phyloP scores from a whole-genome alignment of 2,797 vertebrate species.

The Gouania willdenowi region DNA sequence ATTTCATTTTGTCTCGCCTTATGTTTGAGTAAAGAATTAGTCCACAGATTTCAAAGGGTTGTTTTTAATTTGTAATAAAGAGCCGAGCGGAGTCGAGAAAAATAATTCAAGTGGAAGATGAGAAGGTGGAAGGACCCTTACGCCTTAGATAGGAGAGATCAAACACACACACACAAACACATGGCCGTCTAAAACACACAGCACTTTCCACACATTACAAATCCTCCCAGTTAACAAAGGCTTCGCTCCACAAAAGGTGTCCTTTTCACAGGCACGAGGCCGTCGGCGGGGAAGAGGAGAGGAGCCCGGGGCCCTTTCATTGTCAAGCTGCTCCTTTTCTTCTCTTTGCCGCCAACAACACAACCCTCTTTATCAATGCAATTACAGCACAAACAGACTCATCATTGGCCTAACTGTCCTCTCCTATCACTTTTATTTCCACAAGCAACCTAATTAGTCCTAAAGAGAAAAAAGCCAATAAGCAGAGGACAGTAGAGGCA shows the following conservation, averaged over 20 bases:
- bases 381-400: slow-evolving; percentile 77
- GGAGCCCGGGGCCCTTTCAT: slow-evolving; percentile 43
- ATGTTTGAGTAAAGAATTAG: slow-evolving; percentile 1
- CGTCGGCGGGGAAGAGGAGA: slow-evolving; percentile 24
- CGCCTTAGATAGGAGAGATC: slow-evolving; percentile 44
- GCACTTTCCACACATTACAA: slow-evolving; percentile 56
- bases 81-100: slow-evolving; percentile 4
- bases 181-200: slow-evolving; percentile 44
- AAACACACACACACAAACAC: slow-evolving; percentile 26
- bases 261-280: slow-evolving; percentile 48
- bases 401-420: slow-evolving; percentile 68
- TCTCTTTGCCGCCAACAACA: slow-evolving; percentile 53
- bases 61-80: not conserved
- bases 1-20: not conserved
- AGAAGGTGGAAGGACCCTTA: slow-evolving; percentile 42
- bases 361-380: slow-evolving; percentile 79
- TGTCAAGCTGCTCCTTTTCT: slow-evolving; percentile 55
- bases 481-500: slow-evolving; percentile 36
- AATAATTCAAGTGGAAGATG: slow-evolving; percentile 43
- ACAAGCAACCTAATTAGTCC: slow-evolving; percentile 81
- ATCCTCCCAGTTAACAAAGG: slow-evolving; percentile 52
- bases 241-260: slow-evolving; percentile 57
- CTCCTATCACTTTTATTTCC: slow-evolving; percentile 69
- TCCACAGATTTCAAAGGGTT: slow-evolving; percentile 7
- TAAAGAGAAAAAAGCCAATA: slow-evolving; percentile 72